Base-by-base conservation (phyloP, 2,113 vertebrate genomes). In the Pelecanoides urinatrix region DNA sequence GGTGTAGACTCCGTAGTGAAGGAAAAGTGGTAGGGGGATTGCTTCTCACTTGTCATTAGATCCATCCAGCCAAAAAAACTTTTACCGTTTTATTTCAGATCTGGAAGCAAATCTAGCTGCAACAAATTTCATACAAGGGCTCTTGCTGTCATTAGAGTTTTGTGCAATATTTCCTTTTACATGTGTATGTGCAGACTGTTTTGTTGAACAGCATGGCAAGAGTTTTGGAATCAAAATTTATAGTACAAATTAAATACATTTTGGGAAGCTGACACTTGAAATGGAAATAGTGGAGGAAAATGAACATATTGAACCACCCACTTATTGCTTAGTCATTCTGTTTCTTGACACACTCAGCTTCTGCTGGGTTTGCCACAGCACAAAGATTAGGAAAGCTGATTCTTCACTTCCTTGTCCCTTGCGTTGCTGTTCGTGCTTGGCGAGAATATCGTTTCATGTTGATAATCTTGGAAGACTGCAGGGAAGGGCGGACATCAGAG, bases 201-300 rank as follows among this genome's bases (percentile, higher is more conserved):
- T 96, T 87, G 75, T 92, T 96, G 94, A 92, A 55, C 81, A 88
- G 85, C 47, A 90, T 78, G 88, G 42, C 21, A 92, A 70, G 83
- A 86, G 63, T 70, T 95, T 83, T 76, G 62, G 72, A 93, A 92
- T 89, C 45, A 90, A 96, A 96, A 94, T 89, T 96, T 94, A 79
- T 95, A 95, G 89, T 94, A 96, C 86, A 90, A 96, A 96, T 94
- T 86, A 87, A 97, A 93, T 95, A 92, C 87, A 45, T 90, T 95
- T 97, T 93, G 90, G 83, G 88, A 97, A 95, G 71, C 87, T 92
- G 95, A 96, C 82, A 50, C 92, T 95, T 92, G 75, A 94, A 94
- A 93, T 97, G 94, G 95, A 95, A 97, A 91, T 97, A 95, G 76
- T 86, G 89, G 83, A 96, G 89, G 96, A 88, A 97, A 97, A 97